These are phyloP conservation scores for Phylloscopus collybita DNA, from an alignment of 2,797 vertebrate species.

Conservation along the genomic window DNA sequence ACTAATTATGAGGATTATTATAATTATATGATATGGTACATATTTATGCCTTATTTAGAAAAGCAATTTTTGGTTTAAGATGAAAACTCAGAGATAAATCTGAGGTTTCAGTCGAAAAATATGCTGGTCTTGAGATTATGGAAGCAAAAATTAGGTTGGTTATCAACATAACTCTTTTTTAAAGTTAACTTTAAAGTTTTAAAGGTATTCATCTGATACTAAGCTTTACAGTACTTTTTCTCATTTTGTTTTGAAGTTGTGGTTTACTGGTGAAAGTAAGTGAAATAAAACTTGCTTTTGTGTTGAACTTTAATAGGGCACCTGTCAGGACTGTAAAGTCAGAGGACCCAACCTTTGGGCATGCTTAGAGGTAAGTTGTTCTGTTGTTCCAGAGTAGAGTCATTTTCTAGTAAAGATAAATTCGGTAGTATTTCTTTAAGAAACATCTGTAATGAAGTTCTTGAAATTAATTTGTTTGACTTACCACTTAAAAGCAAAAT, in stretches of 20 bases:
- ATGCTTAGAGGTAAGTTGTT: conserved; percentile 89
- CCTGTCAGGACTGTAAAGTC: conserved; percentile 96
- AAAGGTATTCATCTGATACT: not conserved
- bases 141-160: not conserved
- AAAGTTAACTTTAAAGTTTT: not conserved
- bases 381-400: not conserved
- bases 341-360: conserved; percentile 98
- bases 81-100: not conserved
- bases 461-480: not conserved
- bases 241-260: not conserved
- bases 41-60: not conserved
- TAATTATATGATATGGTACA: not conserved
- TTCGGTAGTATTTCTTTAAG: not conserved
- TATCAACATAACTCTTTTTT: not conserved
- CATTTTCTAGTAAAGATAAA: not conserved
- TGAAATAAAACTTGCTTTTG: not conserved
- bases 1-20: not conserved
- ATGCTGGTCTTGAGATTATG: not conserved
- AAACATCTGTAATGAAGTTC: not conserved
- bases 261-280: not conserved
- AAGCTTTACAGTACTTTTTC: not conserved
- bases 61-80: not conserved
- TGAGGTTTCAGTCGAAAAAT: not conserved
- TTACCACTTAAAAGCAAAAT: not conserved
- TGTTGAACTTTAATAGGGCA: conserved; percentile 82